These are phyloP conservation scores for Pelmatolapia mariae DNA, from an alignment of 2,113 vertebrate species.

Conservation along the genomic window DNA sequence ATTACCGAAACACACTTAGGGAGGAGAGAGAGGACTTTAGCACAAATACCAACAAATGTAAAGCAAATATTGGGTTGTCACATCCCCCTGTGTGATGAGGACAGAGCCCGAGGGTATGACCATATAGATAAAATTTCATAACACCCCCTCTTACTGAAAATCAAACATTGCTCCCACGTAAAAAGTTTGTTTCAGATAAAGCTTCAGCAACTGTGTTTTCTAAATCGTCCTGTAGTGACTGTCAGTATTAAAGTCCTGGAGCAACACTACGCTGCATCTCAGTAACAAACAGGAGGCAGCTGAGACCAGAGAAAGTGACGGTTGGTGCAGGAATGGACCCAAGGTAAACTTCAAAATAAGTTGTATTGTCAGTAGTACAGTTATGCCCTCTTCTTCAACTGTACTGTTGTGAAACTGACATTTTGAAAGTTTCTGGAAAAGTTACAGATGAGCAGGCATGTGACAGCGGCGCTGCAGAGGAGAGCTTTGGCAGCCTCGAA, in stretches of 20 bases:
- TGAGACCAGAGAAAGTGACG: not conserved
- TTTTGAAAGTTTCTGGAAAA: not conserved
- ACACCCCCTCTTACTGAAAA: not conserved
- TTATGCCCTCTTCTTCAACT: not conserved
- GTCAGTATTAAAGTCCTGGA: not conserved
- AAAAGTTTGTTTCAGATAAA: not conserved
- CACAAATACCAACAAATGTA: not conserved
- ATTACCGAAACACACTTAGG: not conserved
- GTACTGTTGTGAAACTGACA: not conserved
- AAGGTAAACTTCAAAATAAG: not conserved
- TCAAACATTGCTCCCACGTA: not conserved
- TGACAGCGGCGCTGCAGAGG: not conserved
- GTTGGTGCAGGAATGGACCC: not conserved
- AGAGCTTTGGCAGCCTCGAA: not conserved
- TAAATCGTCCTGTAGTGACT: not conserved
- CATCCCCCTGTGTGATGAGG: not conserved
- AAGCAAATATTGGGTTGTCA: not conserved
- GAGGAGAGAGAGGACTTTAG: not conserved
- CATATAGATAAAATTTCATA: not conserved
- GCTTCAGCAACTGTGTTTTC: not conserved
- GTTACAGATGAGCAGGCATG: not conserved
- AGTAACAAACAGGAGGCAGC: not conserved
- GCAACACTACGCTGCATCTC: not conserved
- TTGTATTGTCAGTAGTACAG: not conserved
- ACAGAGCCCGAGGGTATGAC: not conserved